These are phyloP conservation scores for Thamnaconus septentrionalis DNA, from an alignment of 2,113 vertebrate genomes.

Conservation along the genomic window DNA sequence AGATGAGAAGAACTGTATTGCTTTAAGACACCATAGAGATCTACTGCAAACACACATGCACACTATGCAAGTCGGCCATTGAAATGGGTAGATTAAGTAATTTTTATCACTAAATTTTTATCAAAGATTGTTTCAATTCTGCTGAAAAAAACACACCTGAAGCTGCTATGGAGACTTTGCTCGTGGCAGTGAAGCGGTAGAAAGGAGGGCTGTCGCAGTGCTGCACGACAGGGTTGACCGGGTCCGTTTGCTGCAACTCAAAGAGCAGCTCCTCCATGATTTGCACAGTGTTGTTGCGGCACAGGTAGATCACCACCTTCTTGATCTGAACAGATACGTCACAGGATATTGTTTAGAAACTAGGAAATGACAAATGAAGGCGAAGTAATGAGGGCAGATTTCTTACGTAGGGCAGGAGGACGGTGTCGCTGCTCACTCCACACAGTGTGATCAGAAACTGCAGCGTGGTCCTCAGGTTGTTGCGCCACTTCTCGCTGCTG, in stretches of 20 bases:
- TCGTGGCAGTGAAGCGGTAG: conserved; percentile 90
- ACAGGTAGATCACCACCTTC: conserved; percentile 94
- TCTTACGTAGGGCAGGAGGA: conserved; percentile 88
- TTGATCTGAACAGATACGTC: conserved; percentile 82
- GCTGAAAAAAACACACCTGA: conserved; percentile 78
- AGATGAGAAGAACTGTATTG: too few relatives aligned
- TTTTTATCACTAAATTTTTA: too few relatives aligned
- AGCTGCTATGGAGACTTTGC: conserved; percentile 84
- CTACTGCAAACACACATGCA: too few relatives aligned
- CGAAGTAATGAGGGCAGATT: background rate
- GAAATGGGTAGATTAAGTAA: too few relatives aligned
- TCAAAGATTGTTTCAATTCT: background rate
- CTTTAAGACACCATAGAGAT: background rate
- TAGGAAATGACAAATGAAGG: background rate
- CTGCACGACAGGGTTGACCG: conserved; percentile 93
- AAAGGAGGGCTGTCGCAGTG: conserved; percentile 96
- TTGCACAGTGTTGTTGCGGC: conserved; percentile 94
- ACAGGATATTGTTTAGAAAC: background rate
- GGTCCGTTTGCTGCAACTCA: conserved; percentile 94
- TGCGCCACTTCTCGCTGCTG: conserved; percentile 94
- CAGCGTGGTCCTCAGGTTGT: conserved; percentile 89
- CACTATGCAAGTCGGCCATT: too few relatives aligned
- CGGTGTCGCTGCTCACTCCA: conserved; percentile 94
- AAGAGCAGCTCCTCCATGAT: conserved; percentile 97
- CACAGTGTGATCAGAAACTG: conserved; percentile 96